Evolutionary conservation across 2,888 invertebrate genomes (phyloP).

Genomic region (Drosophila birchii): DNA sequence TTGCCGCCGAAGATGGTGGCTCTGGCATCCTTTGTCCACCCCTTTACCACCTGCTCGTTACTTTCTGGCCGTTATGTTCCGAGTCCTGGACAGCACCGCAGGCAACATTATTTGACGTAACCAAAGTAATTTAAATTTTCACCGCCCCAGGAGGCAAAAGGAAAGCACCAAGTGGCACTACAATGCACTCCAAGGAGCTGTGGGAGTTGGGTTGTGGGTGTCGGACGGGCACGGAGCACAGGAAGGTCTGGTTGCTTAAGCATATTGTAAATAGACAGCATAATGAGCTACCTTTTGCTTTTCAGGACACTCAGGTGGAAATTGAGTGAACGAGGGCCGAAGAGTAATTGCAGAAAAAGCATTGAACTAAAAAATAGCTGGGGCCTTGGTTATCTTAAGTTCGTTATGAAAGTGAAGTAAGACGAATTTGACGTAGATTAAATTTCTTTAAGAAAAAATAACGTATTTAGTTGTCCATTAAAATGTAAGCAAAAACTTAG

Average conservation of each 20-base stretch:
- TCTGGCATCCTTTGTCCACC: conserved; percentile 39
- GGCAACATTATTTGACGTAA: conserved; percentile 78
- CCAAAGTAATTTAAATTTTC: conserved; percentile 78
- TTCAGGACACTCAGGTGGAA: conserved; percentile 67
- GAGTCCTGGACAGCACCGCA: conserved; percentile 61
- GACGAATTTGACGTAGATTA: not conserved
- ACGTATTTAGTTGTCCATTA: not conserved
- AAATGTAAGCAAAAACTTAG: not conserved
- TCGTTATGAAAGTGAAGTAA: conserved; percentile 13
- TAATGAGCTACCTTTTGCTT: conserved; percentile 75
- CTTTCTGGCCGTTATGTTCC: conserved; percentile 44
- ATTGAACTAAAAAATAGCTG: conserved; percentile 38
- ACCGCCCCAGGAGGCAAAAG: conserved; percentile 39
- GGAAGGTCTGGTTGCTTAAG: conserved; percentile 66
- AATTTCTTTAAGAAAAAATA: not conserved
- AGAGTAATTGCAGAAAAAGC: conserved; percentile 25
- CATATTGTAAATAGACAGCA: conserved; percentile 79
- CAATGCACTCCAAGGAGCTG: conserved; percentile 59
- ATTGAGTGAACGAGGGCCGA: conserved; percentile 52
- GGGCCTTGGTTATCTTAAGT: conserved; percentile 12
- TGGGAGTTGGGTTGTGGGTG: not conserved
- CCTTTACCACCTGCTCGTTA: conserved; percentile 4
- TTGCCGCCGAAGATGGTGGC: conserved; percentile 46
- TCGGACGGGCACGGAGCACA: not conserved
- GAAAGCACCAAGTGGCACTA: conserved; percentile 66